Percentiles rank a stretch among this genome's conserved stretches.
Evolutionary conservation across 2,113 vertebrate genomes (phyloP).

Genomic region (Etheostoma spectabile): DNA sequence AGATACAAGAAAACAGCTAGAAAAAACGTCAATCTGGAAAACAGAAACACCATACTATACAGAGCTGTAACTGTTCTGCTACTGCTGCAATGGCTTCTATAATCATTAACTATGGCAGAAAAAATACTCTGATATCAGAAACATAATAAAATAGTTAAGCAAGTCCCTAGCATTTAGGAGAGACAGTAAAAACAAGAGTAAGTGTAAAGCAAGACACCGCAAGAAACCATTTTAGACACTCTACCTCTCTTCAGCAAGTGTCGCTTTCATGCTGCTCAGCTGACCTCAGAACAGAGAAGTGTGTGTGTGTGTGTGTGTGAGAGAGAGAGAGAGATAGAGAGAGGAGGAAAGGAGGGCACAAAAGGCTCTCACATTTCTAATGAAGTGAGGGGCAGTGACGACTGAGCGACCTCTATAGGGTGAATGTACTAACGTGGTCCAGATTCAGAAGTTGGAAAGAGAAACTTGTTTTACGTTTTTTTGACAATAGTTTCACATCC

Average conservation of each 20-base stretch:
- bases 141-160: constrained; percentile 8
- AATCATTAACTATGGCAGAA: constrained; percentile 12
- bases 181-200: constrained; percentile 7
- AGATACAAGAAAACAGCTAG: not conserved
- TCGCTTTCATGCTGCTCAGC: constrained; percentile 66
- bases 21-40: not conserved
- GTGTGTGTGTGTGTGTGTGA: constrained; percentile 44
- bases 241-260: constrained; percentile 68
- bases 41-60: not conserved
- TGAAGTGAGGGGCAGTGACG: constrained; percentile 52
- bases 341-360: constrained; percentile 45
- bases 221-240: constrained; percentile 29
- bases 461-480: not conserved
- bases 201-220: constrained; percentile 18
- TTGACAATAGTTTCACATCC: not conserved
- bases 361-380: constrained; percentile 63
- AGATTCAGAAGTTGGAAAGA: constrained; percentile 5
- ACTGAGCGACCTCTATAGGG: constrained; percentile 42
- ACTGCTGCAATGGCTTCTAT: constrained; percentile 2
- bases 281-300: constrained; percentile 66
- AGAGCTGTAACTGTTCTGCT: constrained; percentile 3
- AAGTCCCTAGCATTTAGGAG: not conserved
- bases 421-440: constrained; percentile 6
- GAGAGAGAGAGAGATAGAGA: constrained; percentile 6
- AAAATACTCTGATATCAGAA: not conserved